A percentile compares a stretch with the other conserved stretches of the same genome.
phyloP scores from a whole-genome alignment of 2,113 vertebrate species.

The Cathartes aura region DNA sequence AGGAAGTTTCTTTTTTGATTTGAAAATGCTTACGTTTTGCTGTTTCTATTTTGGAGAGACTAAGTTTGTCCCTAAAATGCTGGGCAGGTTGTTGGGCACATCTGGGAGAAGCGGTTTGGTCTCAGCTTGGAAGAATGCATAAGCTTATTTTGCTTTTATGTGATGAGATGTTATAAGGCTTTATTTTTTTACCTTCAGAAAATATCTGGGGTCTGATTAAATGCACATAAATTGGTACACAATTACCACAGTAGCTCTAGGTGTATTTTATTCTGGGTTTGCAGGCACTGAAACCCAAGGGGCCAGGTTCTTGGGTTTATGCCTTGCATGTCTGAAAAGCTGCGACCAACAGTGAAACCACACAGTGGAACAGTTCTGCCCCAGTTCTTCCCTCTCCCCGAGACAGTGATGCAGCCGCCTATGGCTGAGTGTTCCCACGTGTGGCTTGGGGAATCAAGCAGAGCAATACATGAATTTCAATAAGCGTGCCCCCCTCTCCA shows the following conservation, averaged over 20 bases:
- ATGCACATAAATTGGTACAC: background rate
- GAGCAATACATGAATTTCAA: conserved; percentile 50
- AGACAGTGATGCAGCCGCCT: background rate
- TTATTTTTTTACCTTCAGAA: background rate
- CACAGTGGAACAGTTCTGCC: conserved; percentile 39
- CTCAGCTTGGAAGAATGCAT: background rate
- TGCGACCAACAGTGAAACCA: background rate
- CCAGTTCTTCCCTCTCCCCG: background rate
- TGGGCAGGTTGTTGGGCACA: background rate
- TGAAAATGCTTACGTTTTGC: background rate
- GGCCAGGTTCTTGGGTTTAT: background rate
- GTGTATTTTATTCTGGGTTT: background rate
- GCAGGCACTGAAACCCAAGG: background rate
- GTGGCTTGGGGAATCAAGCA: conserved; percentile 48
- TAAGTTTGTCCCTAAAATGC: background rate
- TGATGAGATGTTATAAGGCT: background rate
- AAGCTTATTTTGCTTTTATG: background rate
- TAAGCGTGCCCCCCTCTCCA: background rate
- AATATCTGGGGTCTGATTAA: background rate
- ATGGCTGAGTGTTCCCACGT: background rate
- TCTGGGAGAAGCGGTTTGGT: background rate
- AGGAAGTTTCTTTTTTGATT: background rate
- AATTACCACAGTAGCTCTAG: background rate
- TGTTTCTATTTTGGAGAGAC: background rate
- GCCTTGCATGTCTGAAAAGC: background rate